Conservation (phyloP, 1,140 invertebrate species). For the Phenacoccus solenopsis region DNA sequence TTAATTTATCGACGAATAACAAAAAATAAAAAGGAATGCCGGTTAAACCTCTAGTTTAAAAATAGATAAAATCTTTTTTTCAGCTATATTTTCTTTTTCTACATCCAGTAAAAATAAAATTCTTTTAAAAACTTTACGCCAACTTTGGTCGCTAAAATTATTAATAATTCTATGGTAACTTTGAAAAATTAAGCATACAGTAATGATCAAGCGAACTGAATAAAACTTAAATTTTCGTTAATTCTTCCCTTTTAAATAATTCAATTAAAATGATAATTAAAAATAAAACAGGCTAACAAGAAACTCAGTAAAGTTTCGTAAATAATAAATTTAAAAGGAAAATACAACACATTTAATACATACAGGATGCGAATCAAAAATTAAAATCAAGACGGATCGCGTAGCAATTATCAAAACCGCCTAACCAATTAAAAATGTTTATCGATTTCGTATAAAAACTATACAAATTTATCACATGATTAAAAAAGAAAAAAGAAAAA, state of each 20-base stretch:
- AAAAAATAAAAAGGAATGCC: no score
- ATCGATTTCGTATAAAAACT: neutral
- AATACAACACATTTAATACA: no score
- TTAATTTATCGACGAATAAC: no score
- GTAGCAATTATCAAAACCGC: neutral
- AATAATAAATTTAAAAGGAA: no score
- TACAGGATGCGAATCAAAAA: neutral
- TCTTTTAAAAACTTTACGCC: neutral
- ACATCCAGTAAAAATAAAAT: neutral
- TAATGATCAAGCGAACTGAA: neutral
- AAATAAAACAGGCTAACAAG: no score
- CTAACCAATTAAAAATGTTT: neutral
- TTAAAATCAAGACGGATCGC: neutral
- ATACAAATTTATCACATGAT: neutral
- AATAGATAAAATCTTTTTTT: neutral
- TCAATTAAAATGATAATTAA: neutral
- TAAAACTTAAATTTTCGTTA: neutral
- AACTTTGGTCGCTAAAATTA: slow-evolving; percentile 1
- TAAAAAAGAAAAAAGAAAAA: neutral
- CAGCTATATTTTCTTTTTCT: neutral
- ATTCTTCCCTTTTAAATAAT: no score
- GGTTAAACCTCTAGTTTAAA: neutral
- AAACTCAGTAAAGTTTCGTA: no score
- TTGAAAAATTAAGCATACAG: slow-evolving; percentile 12
- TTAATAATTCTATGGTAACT: slow-evolving; percentile 13